These are phyloP conservation scores for Siderastrea radians DNA, from an alignment of 92 coral and sea anemone genomes.

Conservation along the genomic window DNA sequence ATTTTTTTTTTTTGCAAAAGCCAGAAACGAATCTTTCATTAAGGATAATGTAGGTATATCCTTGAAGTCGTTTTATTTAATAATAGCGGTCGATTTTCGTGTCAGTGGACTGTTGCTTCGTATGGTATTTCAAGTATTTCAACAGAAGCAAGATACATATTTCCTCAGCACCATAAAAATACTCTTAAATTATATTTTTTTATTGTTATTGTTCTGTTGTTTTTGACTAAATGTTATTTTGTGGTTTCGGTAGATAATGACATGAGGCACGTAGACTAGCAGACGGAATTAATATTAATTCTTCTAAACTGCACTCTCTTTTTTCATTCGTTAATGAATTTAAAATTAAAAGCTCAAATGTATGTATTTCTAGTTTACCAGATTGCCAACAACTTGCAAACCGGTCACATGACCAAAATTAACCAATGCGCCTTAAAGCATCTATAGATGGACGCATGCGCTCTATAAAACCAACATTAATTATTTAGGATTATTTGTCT, in stretches of 20 bases:
- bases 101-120: too few species aligned
- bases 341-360: too few species aligned
- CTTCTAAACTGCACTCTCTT: neutral
- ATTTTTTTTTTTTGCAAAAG: too few species aligned
- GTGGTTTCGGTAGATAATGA: neutral
- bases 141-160: too few species aligned
- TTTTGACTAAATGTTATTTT: constrained; percentile 24
- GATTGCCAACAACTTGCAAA: neutral
- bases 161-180: too few species aligned
- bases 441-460: neutral
- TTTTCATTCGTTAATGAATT: too few species aligned
- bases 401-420: constrained; percentile 1
- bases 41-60: too few species aligned
- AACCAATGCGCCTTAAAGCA: neutral
- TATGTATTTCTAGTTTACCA: too few species aligned
- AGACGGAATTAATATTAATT: neutral
- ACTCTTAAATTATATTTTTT: neutral
- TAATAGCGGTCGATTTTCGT: too few species aligned
- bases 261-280: neutral
- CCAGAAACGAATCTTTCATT: too few species aligned
- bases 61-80: too few species aligned
- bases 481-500: neutral
- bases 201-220: neutral
- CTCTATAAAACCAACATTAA: neutral
- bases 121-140: too few species aligned